A percentile compares a stretch with the other conserved stretches of the same genome.
These are phyloP conservation scores for Ichneumon xanthorius DNA, from an alignment of 2,888 invertebrate genomes.

Conservation along the genomic window DNA sequence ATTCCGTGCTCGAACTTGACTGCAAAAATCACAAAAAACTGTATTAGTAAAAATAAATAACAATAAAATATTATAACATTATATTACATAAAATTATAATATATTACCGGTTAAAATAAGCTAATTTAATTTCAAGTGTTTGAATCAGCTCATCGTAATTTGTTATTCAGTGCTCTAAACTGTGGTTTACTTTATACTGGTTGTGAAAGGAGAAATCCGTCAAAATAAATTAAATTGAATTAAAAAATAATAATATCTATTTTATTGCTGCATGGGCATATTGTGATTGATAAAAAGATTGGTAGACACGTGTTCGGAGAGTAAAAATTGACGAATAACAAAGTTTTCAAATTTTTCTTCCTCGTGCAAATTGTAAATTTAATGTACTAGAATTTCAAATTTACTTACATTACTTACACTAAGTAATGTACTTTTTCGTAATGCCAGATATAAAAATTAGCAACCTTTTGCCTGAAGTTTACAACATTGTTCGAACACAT, in stretches of 20 bases:
- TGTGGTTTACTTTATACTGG: too few relatives aligned
- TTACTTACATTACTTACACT: too few relatives aligned
- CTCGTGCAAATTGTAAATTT: background rate
- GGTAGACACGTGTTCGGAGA: background rate
- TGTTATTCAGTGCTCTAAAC: background rate
- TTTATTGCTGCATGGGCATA: too few relatives aligned
- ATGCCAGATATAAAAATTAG: too few relatives aligned
- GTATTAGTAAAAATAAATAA: slow-evolving; percentile 3
- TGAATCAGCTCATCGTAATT: background rate
- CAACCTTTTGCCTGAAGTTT: too few relatives aligned
- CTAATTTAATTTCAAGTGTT: too few relatives aligned
- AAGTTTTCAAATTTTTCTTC: background rate
- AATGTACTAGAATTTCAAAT: background rate
- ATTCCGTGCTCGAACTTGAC: slow-evolving; percentile 98
- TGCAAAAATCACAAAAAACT: slow-evolving; percentile 83
- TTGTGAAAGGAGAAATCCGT: too few relatives aligned
- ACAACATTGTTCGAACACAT: too few relatives aligned
- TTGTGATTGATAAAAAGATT: background rate
- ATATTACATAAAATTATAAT: background rate
- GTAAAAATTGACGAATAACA: background rate
- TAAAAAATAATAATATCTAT: too few relatives aligned
- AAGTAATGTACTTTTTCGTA: too few relatives aligned
- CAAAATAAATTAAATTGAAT: too few relatives aligned
- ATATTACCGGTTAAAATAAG: background rate
- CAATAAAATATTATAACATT: background rate